These are phyloP conservation scores for Hemibagrus wyckioides DNA, from an alignment of 2,113 vertebrate species.

Conservation along the genomic window DNA sequence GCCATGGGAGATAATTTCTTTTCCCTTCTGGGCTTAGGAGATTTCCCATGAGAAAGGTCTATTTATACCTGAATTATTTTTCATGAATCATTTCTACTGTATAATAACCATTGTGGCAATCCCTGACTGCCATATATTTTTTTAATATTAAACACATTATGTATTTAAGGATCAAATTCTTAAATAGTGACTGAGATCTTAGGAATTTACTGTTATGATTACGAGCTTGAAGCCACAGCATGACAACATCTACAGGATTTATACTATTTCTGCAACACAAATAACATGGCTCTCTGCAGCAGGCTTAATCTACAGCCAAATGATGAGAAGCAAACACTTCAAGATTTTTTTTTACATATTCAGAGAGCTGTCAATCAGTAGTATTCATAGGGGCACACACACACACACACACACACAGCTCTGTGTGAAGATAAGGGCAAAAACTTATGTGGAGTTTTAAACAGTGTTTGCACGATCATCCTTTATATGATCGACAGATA, in stretches of 20 bases:
- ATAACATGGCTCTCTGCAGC: background rate
- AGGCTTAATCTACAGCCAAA: background rate
- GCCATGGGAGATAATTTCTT: constrained; percentile 28
- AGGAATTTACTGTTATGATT: background rate
- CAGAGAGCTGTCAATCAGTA: background rate
- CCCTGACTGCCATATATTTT: background rate
- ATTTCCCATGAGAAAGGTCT: background rate
- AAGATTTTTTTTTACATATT: background rate
- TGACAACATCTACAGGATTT: background rate
- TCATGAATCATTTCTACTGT: background rate
- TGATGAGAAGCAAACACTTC: background rate
- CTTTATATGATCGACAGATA: background rate
- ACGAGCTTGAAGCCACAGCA: background rate
- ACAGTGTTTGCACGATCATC: background rate
- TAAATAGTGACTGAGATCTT: background rate
- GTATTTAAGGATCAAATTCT: background rate
- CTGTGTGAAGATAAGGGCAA: constrained; percentile 11
- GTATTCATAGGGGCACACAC: background rate
- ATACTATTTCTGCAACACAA: background rate
- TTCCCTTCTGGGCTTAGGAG: background rate
- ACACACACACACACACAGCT: constrained; percentile 18
- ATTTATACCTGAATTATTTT: background rate
- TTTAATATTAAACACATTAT: background rate
- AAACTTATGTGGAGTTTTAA: constrained; percentile 2
- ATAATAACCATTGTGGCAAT: background rate